Evolutionary conservation across 2,888 invertebrate species (phyloP), one percentile per base, ranked within the genome.

Genomic region (Neoaliturus tenellus): DNA sequence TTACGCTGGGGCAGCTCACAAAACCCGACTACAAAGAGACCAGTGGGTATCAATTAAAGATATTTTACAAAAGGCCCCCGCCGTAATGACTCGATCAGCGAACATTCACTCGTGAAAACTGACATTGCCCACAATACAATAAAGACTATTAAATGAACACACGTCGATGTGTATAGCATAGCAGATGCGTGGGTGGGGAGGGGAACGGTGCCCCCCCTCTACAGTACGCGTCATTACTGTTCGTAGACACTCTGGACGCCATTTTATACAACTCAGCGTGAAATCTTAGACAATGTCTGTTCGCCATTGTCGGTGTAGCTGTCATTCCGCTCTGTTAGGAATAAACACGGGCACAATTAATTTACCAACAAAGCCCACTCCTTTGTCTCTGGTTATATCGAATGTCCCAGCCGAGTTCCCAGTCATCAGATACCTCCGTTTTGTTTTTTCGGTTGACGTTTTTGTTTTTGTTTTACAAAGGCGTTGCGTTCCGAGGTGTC

Each of bases 251-350:
- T 75, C 73, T 23, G 25, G 73, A 44, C 67, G 41, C 81, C 67
- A 81, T 81, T 81, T 81, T 81, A 81, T 67, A 81, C 81, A n/a
- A 81, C 81, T 3, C 81, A 81, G 81, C 81, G 69, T 81, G 81
- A 81, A 81, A 81, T 81, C 81, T 81, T 81, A 48, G 81, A 81
- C 81, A 81, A 81, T 81, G 81, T 81, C 67, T 39, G 35, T 75
- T 44, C 73, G 44, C 44, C 73, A 75, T 75, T 44, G 71, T 71
- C 39, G 71, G 20, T 48, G 14, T 23, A 10, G 62, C 62, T 62
- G 62, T 62, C 62, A 62, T 62, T 62, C 62, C 28, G 62, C 62
- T 62, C 62, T 44, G 73, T 75, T 28, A 28, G 41, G 48, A 75
- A 75, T 75, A 75, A 75, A 75, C 73, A 75, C 25, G 73, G 73